These are phyloP conservation scores for Coptodon bakossiorum DNA, from an alignment of 2,113 vertebrate genomes.

Conservation along the genomic window DNA sequence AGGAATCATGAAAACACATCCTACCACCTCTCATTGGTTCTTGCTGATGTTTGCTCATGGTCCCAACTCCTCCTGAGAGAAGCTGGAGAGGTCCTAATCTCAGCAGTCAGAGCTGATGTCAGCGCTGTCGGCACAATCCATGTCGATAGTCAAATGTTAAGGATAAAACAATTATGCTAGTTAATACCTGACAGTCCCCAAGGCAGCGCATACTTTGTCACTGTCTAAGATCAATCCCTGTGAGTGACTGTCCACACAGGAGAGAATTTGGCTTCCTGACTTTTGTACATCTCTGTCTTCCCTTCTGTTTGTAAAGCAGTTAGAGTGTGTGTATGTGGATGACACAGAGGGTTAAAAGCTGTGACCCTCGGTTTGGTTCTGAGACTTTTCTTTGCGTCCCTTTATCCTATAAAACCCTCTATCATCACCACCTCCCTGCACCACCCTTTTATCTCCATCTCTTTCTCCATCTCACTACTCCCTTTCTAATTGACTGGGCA, in stretches of 20 bases:
- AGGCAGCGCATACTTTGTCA: background rate
- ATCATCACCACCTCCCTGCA: constrained; percentile 34
- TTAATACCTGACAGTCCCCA: background rate
- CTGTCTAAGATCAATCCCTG: background rate
- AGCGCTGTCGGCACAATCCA: background rate
- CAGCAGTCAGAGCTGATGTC: background rate
- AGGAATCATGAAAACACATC: background rate
- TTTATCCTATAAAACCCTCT: constrained; percentile 43
- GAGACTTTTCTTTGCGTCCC: constrained; percentile 5
- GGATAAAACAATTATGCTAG: background rate
- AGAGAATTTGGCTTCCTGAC: constrained; percentile 5
- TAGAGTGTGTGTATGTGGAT: background rate
- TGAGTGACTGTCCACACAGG: background rate
- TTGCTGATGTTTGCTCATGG: background rate
- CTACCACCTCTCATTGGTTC: background rate
- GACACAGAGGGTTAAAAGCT: background rate
- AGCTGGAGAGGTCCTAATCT: background rate
- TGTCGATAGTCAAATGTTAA: background rate
- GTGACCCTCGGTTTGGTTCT: constrained; percentile 16
- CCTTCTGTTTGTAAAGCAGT: background rate
- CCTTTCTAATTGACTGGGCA: constrained; percentile 38
- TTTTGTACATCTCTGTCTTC: background rate
- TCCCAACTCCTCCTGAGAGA: background rate
- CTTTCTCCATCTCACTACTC: background rate
- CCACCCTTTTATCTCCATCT: constrained; percentile 51